phyloP scores from a whole-genome alignment of 2,797 vertebrate species.

The Alca torda region DNA sequence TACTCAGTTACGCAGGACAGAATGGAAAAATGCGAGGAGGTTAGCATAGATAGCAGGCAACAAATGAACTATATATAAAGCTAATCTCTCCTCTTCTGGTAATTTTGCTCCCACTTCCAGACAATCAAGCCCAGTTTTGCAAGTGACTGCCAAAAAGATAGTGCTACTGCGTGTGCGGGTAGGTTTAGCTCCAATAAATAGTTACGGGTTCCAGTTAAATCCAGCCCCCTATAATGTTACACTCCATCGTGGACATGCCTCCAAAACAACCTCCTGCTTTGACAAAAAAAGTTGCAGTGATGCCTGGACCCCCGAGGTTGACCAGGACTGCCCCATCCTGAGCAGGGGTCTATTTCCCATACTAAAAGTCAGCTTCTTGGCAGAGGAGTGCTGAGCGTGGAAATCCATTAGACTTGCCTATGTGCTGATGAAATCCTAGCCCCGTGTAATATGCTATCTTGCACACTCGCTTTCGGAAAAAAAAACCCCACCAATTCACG shows the following conservation, averaged over 20 bases:
- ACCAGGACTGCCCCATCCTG: background rate
- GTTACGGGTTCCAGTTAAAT: background rate
- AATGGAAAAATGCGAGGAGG: background rate
- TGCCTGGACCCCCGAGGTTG: background rate
- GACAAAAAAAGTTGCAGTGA: background rate
- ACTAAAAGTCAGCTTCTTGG: constrained; percentile 35
- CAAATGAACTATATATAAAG: background rate
- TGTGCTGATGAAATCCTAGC: background rate
- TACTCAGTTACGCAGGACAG: background rate
- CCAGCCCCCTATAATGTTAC: background rate
- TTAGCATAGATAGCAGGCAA: background rate
- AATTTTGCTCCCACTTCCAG: background rate
- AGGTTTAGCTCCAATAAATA: background rate
- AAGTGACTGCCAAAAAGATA: background rate
- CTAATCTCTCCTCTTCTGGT: background rate
- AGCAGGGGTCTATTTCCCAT: constrained; percentile 16
- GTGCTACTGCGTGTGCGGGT: background rate
- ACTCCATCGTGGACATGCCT: background rate
- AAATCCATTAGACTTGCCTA: constrained; percentile 33
- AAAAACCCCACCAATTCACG: background rate
- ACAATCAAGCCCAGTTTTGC: background rate
- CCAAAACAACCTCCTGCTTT: background rate
- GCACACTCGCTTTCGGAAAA: background rate
- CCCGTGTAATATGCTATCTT: background rate
- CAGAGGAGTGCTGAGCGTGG: constrained; percentile 23